Evolutionary conservation across 2,888 invertebrate species (phyloP), one percentile per base, ranked within the genome.

Genomic region (Parascotia fuliginaria): DNA sequence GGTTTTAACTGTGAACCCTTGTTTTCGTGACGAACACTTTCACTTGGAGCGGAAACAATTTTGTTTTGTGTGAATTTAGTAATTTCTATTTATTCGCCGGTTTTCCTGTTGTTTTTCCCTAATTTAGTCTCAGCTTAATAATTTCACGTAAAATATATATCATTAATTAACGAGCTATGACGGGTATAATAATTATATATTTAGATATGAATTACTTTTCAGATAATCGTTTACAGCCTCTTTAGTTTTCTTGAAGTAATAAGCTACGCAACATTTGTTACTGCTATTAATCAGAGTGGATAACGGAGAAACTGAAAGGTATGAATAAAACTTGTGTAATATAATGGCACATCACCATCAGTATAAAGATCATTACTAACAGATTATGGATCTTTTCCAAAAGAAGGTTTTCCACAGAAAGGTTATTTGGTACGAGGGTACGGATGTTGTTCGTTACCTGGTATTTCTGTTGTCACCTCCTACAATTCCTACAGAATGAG

Each of bases 151-250:
- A 46, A 49, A 45, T 57, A 62, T 57, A 62, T 44, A 55, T 53
- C 51, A 40, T 41, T 54, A 48, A 43, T 55, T 60, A 55, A 65
- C 50, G 60, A 52, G 44, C 43, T 42, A 49, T 27, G 38, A 55
- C 55, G 51, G 50, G 53, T 65, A 56, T 55, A 40, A 55, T n/a
- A n/a, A n/a, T n/a, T n/a, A n/a, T 69, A 65, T 59, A 62, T 59
- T 51, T 29, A 36, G 46, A 37, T 36, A 31, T 40, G 28, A 34
- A 24, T 34, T 32, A 29, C 33, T 52, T 58, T 49, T 49, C 40
- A 42, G 47, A 24, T 49, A 60, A 60, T 47, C 43, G 44, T 43
- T 45, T 60, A 40, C 19, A 33, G 42, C 42, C 11, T 19, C 12
- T 16, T 34, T 11, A 6, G 22, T 14, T 38, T 19, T 14, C 41